phyloP scores from a whole-genome alignment of 2,797 vertebrate genomes.

The Darevskia mixta region DNA sequence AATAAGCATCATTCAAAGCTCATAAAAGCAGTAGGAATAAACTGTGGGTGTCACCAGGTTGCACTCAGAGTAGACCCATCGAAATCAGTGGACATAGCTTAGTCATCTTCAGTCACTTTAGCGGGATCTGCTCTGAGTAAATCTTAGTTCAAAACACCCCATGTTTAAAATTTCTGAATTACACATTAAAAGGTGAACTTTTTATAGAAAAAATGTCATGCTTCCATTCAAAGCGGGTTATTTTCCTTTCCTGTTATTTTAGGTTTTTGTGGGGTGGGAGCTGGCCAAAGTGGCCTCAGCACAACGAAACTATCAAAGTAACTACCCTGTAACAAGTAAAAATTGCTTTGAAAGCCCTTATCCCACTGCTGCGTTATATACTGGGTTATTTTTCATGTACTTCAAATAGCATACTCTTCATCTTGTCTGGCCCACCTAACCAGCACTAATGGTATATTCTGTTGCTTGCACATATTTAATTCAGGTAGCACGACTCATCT shows the following conservation, averaged over 20 bases:
- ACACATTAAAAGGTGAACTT: slow-evolving; percentile 31
- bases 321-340: slow-evolving; percentile 10
- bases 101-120: too few relatives aligned
- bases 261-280: neutral
- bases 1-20: slow-evolving; percentile 38
- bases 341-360: slow-evolving; percentile 42
- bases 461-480: slow-evolving; percentile 49
- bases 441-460: slow-evolving; percentile 14
- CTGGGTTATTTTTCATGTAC: slow-evolving; percentile 4
- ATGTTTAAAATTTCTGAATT: slow-evolving; percentile 24
- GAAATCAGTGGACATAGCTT: too few relatives aligned
- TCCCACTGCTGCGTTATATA: slow-evolving; percentile 14
- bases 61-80: too few relatives aligned
- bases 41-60: neutral
- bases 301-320: slow-evolving; percentile 39
- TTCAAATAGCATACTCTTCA: slow-evolving; percentile 19
- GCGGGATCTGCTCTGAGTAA: too few relatives aligned
- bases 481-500: slow-evolving; percentile 22
- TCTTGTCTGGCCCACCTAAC: neutral
- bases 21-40: neutral
- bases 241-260: neutral
- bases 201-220: slow-evolving; percentile 34
- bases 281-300: slow-evolving; percentile 41
- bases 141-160: too few relatives aligned
- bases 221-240: slow-evolving; percentile 10